phyloP scores from a whole-genome alignment of 2,113 vertebrate species.

The Phrynocephalus versicolor region DNA sequence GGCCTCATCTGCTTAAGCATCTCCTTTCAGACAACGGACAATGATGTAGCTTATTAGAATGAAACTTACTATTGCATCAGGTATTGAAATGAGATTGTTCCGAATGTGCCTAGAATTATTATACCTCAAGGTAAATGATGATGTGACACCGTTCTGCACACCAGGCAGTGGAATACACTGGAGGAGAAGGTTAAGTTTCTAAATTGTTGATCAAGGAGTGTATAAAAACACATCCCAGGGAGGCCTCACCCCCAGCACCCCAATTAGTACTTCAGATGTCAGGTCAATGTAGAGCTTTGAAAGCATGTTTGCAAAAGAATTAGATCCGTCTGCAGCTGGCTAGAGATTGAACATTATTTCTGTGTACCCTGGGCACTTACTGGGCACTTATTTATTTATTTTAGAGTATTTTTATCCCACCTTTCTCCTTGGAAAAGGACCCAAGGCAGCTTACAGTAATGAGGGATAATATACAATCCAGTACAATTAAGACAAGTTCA shows the following conservation, averaged over 20 bases:
- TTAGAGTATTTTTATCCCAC: no score
- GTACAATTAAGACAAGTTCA: no score
- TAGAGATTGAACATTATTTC: slow-evolving; percentile 21
- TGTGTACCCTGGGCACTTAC: no score
- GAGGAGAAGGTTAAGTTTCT: not conserved
- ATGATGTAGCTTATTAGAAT: slow-evolving; percentile 21
- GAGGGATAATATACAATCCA: no score
- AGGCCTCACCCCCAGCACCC: not conserved
- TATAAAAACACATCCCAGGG: slow-evolving; percentile 48
- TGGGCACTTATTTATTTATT: no score
- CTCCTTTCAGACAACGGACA: slow-evolving; percentile 41
- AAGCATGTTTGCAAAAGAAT: slow-evolving; percentile 51
- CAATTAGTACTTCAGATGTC: slow-evolving; percentile 58
- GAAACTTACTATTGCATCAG: slow-evolving; percentile 21
- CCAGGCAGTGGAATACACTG: not conserved
- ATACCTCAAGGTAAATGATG: slow-evolving; percentile 50
- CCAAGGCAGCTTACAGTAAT: no score
- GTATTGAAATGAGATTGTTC: slow-evolving; percentile 24
- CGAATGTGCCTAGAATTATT: slow-evolving; percentile 50
- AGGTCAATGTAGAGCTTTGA: slow-evolving; percentile 56
- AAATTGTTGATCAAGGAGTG: slow-evolving; percentile 52
- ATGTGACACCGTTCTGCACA: slow-evolving; percentile 32
- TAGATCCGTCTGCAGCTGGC: slow-evolving; percentile 42
- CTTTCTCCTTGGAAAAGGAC: no score
- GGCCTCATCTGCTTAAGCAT: not conserved